Conservation (phyloP, 2,888 invertebrate genomes). For the Macrosiphum euphorbiae region DNA sequence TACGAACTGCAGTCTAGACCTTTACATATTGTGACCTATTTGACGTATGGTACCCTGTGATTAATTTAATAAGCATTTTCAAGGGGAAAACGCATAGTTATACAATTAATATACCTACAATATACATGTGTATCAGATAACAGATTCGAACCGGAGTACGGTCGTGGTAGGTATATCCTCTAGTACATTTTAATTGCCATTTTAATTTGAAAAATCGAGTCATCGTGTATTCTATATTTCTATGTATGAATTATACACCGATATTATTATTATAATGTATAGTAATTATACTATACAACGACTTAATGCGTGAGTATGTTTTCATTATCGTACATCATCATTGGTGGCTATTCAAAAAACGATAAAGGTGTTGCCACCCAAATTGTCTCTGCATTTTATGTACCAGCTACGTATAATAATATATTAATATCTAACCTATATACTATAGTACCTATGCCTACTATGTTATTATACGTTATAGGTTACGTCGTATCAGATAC, state of each 20-base stretch:
- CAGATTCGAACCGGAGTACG: background rate
- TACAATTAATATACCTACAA: background rate
- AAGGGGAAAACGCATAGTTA: background rate
- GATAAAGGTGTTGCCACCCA: background rate
- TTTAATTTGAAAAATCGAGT: slow-evolving; percentile 10
- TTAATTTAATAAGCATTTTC: slow-evolving; percentile 44
- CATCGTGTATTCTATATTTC: background rate
- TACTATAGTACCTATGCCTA: background rate
- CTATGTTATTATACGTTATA: background rate
- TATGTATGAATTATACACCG: background rate
- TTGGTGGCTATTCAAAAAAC: background rate
- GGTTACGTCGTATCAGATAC: background rate
- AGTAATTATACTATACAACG: background rate
- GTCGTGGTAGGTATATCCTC: background rate
- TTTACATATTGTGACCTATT: background rate
- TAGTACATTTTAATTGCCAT: slow-evolving; percentile 5
- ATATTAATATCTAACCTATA: background rate
- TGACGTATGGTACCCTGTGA: slow-evolving; percentile 25
- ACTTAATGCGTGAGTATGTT: background rate
- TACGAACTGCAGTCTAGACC: background rate
- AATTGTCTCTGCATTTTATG: background rate
- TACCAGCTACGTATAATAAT: too few species aligned
- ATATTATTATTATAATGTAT: background rate
- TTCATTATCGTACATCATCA: background rate
- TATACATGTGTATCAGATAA: background rate